phyloP scores from a whole-genome alignment of 2,888 invertebrate genomes.

The Clitarchus hookeri region DNA sequence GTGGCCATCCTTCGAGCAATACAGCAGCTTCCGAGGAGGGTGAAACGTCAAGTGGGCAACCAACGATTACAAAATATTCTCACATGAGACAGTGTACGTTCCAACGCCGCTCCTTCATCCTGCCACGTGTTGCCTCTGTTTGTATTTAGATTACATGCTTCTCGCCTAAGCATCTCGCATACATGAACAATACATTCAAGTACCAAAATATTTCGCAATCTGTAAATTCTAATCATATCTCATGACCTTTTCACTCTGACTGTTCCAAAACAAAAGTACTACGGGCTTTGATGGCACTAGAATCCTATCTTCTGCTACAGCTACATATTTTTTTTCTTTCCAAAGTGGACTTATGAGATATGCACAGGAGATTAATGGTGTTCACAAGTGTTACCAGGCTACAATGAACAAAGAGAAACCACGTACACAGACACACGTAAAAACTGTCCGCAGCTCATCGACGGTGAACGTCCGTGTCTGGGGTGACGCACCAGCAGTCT shows the following conservation, averaged over 20 bases:
- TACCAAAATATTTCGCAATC: neutral
- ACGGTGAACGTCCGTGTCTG: neutral
- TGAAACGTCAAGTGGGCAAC: neutral
- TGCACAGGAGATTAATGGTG: neutral
- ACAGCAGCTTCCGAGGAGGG: neutral
- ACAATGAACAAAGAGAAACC: neutral
- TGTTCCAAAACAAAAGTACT: neutral
- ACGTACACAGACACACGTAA: neutral
- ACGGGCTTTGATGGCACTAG: neutral
- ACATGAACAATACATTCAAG: neutral
- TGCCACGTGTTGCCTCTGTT: neutral
- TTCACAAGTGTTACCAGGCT: constrained; percentile 5
- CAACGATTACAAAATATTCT: neutral
- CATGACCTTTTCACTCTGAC: neutral
- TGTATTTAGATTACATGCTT: neutral
- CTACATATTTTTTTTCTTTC: neutral
- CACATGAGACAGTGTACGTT: neutral
- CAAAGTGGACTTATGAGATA: neutral
- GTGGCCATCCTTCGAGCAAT: too few relatives aligned
- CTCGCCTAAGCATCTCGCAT: neutral
- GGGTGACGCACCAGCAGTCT: neutral
- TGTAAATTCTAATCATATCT: neutral
- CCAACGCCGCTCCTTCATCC: neutral
- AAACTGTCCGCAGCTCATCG: neutral
- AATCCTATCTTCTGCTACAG: neutral